Evolutionary conservation across 37 sponge, comb jelly and placozoan species (phyloP).

Genomic region (Agelas oroides): DNA sequence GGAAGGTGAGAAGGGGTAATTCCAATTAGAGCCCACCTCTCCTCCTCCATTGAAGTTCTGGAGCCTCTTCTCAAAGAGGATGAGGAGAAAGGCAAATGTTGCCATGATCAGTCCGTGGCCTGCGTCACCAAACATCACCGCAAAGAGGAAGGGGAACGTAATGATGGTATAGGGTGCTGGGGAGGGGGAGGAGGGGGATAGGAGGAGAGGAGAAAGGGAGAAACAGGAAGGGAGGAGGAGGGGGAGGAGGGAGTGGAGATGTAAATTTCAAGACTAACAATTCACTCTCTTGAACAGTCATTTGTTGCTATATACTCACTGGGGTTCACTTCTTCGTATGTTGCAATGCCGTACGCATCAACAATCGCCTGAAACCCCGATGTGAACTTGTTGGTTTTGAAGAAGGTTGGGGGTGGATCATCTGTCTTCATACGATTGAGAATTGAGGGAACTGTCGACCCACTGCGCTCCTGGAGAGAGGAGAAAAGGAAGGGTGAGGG

Average conservation of each 20-base stretch:
- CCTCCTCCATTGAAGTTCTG: slow-evolving; percentile 67
- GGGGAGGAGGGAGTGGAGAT: neutral
- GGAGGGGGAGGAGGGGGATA: slow-evolving; percentile 1
- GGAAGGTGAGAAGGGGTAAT: too few species aligned
- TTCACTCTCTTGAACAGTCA: neutral
- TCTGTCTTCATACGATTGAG: slow-evolving; percentile 86
- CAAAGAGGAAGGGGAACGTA: slow-evolving; percentile 99
- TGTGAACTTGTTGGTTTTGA: slow-evolving; percentile 96
- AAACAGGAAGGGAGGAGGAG: neutral
- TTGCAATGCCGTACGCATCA: slow-evolving; percentile 96
- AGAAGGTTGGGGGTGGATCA: slow-evolving; percentile 92
- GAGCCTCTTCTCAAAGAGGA: slow-evolving; percentile 90
- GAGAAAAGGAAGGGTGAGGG: neutral
- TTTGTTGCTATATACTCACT: slow-evolving; percentile 66
- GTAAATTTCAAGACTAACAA: neutral
- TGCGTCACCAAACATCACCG: slow-evolving; percentile 99
- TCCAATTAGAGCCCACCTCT: slow-evolving; percentile 73
- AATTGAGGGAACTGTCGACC: slow-evolving; percentile 93
- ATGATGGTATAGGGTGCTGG: slow-evolving; percentile 96
- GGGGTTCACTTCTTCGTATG: slow-evolving; percentile 96
- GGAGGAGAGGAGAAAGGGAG: too few species aligned
- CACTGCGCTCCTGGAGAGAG: slow-evolving; percentile 79
- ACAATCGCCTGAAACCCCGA: slow-evolving; percentile 96
- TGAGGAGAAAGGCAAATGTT: slow-evolving; percentile 83
- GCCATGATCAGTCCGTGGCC: slow-evolving; percentile 97